Evolutionary conservation across 2,888 invertebrate genomes (phyloP), one percentile per base, ranked within the genome.

Genomic region (Dione juno): DNA sequence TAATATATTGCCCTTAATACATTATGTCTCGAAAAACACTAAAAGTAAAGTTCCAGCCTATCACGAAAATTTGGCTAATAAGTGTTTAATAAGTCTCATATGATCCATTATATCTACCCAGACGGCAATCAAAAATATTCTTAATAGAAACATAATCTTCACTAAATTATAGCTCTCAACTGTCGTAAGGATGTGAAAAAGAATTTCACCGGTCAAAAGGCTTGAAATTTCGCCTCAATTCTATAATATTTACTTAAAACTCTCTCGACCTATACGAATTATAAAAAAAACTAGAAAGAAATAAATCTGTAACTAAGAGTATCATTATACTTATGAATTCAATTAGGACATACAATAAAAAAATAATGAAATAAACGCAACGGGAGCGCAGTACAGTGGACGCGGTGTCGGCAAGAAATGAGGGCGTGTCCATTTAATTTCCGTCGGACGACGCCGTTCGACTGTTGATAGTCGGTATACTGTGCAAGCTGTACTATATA

Each of bases 391-490:
- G 59, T 69, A 77, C 69, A 77, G 74, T 75, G 76, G 72, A 70
- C 74, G 73, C 72, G 66, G 74, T 73, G 74, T 75, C 70, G 71
- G 74, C 71, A 75, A 73, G 76, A 77, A 78, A 78, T 77, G 81
- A 81, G 84, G 85, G 85, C 83, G 85, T 82, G 83, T 77, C 84
- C 78, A 82, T 83, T 83, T 84, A 86, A 86, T 86, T 84, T 87
- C 86, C 85, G 85, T 79, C 80, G 78, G 76, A 76, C 80, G 75
- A 79, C 76, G 75, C 69, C 74, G 75, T 66, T 72, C 77, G 70
- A 71, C 67, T 64, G 71, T 70, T 72, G 77, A 78, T 78, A 76
- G 74, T 71, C 67, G 52, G 52, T 61, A 48, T 64, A 66, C 66
- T 58, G 66, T 66, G 68, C 68, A 71, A 71, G 63, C 58, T 58